Base-by-base conservation (phyloP, 2,888 invertebrate genomes). In the Microdon myrmicae region DNA sequence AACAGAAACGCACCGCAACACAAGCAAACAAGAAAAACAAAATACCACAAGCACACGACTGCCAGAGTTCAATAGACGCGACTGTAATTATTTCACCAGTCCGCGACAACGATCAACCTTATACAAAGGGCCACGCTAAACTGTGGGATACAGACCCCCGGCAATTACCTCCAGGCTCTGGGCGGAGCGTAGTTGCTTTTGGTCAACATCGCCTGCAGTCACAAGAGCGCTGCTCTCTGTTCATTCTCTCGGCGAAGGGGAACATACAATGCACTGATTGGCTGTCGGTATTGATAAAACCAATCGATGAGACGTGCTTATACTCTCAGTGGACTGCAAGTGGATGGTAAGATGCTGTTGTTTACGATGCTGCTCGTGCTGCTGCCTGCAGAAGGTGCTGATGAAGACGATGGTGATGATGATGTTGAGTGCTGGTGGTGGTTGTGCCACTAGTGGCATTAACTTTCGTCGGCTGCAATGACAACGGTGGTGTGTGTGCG, bases 131-230 rank as follows among this genome's bases (percentile, higher is more conserved):
- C 64, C 56, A 64, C 64, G 64, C 51, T 58, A n/a, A 64, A 64
- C 64, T 64, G 58, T 47, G 58, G 64, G 56, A 32, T 23, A 53
- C 45, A 53, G 58, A 64, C 64, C 64, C 58, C 78, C 64, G 64
- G 64, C 75, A 70, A 67, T 69, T 72, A 71, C 74, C 78, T 76
- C 71, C 72, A 72, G 74, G 78, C 78, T 68, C 59, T 68, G 68
- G 68, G 68, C 68, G 68, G 68, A 68, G 68, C 68, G 56, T 67
- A 39, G 58, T 58, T 44, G 13, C 51, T 26, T 39, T 35, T 47
- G 41, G 37, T 41, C 39, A 61, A 51, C 51, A 64, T 53, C 37
- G 64, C 64, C 64, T 58, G 58, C 32, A 58, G 64, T 58, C 64
- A 58, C 37, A 41, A 49, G 34, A 61, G 61, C 48, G 39, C 47